Conservation (phyloP, 2,888 invertebrate genomes). For the Frankliniella fusca region DNA sequence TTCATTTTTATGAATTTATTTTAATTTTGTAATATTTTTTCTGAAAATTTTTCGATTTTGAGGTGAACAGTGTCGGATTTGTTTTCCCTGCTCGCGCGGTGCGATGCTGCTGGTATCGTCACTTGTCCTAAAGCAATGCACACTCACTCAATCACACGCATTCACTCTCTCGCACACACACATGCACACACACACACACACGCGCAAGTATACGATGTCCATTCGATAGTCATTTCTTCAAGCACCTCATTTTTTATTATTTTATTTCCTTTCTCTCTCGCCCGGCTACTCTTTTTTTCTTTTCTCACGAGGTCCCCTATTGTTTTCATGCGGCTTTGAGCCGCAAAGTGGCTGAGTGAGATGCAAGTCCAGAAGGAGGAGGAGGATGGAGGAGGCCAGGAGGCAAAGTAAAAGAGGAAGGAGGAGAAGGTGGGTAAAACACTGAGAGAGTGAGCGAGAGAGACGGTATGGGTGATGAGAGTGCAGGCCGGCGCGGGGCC, state of each 20-base stretch:
- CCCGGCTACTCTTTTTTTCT: not conserved
- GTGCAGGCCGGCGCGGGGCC: not conserved
- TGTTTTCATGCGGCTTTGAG: not conserved
- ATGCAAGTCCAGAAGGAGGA: not conserved
- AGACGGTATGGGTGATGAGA: not conserved
- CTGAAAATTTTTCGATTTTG: no score
- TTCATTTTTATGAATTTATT: no score
- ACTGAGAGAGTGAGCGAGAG: not conserved
- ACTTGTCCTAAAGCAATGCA: no score
- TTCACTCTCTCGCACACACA: not conserved
- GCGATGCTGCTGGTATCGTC: no score
- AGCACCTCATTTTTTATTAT: not conserved
- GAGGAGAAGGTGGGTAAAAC: not conserved
- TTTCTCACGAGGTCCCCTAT: not conserved
- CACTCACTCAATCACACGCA: not conserved
- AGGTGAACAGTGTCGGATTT: no score
- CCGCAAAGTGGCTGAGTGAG: not conserved
- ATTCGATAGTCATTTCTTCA: not conserved
- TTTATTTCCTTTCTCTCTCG: not conserved
- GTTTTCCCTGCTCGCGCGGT: no score
- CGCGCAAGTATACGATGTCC: no score
- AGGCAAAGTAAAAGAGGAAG: not conserved
- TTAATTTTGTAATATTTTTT: no score
- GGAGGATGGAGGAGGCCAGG: not conserved
- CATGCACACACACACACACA: no score